Conservation (phyloP, 35 echinoderm and acorn worm genomes). For the Patiria miniata region DNA sequence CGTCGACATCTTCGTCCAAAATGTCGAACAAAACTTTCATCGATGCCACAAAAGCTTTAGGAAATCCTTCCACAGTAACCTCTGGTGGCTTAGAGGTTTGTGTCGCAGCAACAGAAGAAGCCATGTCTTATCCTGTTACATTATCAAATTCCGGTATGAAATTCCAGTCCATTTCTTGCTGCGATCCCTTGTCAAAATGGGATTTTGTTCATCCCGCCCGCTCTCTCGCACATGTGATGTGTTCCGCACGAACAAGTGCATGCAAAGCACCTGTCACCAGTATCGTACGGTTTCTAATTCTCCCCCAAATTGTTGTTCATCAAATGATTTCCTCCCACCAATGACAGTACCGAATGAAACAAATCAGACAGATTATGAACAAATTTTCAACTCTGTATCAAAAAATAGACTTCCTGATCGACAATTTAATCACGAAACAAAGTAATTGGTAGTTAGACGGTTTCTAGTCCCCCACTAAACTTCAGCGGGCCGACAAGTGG, state of each 20-base stretch:
- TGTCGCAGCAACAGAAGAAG: not conserved
- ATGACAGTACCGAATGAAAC: too few relatives aligned
- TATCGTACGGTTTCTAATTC: not conserved
- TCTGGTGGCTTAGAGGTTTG: not conserved
- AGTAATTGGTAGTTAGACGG: too few relatives aligned
- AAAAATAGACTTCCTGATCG: not conserved
- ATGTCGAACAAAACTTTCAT: slow-evolving; percentile 92
- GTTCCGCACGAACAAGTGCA: not conserved
- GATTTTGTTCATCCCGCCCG: slow-evolving; percentile 3
- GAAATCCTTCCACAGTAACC: slow-evolving; percentile 56
- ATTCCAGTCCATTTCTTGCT: too few relatives aligned
- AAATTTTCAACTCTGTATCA: too few relatives aligned
- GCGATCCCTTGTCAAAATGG: too few relatives aligned
- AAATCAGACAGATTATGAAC: too few relatives aligned
- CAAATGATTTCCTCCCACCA: not conserved
- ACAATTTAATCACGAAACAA: too few relatives aligned
- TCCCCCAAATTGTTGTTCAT: not conserved
- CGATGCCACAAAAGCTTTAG: slow-evolving; percentile 88
- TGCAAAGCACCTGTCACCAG: not conserved
- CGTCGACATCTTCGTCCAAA: slow-evolving; percentile 88
- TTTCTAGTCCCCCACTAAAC: too few relatives aligned
- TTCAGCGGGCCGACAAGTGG: not conserved
- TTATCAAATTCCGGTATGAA: not conserved
- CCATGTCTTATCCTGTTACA: slow-evolving; percentile 7
- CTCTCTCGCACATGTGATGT: not conserved